A percentile compares a stretch with the other conserved stretches of the same genome.
These are phyloP conservation scores for Pao palembangensis DNA, from an alignment of 2,113 vertebrate genomes.

Conservation along the genomic window DNA sequence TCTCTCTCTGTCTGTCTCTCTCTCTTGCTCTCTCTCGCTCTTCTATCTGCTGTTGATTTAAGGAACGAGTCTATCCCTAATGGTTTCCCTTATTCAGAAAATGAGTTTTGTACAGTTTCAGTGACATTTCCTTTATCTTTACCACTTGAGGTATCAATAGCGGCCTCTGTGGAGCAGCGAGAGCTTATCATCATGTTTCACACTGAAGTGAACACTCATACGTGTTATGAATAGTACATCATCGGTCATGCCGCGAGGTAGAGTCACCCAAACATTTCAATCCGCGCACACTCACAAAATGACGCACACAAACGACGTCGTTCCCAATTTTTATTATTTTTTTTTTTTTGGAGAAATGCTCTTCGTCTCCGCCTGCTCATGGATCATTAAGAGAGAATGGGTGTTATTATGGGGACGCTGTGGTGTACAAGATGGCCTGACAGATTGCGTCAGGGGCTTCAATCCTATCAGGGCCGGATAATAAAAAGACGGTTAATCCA, in stretches of 20 bases:
- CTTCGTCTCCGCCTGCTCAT: conserved; percentile 30
- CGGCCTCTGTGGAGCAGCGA: conserved; percentile 25
- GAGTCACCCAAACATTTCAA: conserved; percentile 25
- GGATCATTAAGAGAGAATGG: conserved; percentile 51
- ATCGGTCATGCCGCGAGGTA: conserved; percentile 6
- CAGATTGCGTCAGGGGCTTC: conserved; percentile 61
- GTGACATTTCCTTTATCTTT: conserved; percentile 39
- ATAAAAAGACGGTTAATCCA: conserved; percentile 69
- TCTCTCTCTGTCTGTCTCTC: conserved; percentile 3
- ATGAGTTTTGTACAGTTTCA: conserved; percentile 50
- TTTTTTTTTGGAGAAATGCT: conserved; percentile 24
- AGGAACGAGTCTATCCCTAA: conserved; percentile 43
- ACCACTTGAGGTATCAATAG: conserved; percentile 29
- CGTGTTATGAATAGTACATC: conserved; percentile 7
- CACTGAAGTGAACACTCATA: conserved; percentile 41
- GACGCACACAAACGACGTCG: conserved; percentile 1
- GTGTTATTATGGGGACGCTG: conserved; percentile 55
- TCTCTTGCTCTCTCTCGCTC: conserved; percentile 3
- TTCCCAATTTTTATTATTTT: too few relatives aligned
- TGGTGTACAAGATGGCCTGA: conserved; percentile 56
- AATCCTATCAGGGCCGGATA: conserved; percentile 58
- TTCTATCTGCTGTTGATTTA: conserved; percentile 33
- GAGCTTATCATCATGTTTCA: conserved; percentile 33
- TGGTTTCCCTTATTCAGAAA: conserved; percentile 46
- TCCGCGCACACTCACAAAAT: neutral